Base-by-base conservation (phyloP, 2,797 vertebrate species). In the Anniella stebbinsi region DNA sequence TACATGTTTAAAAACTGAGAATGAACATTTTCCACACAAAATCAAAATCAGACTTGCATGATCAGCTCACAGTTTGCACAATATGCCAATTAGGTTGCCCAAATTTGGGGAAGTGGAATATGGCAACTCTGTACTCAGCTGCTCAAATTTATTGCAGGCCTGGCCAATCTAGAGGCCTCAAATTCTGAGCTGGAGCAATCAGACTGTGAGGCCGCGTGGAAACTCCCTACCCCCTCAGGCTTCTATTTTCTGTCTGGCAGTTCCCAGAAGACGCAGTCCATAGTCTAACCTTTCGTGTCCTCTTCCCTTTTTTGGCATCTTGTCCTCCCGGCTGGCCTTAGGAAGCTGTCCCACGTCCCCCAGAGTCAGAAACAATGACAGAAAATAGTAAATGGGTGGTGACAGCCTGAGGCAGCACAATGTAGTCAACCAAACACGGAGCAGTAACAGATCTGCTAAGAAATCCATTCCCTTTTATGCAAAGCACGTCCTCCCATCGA, bases 371-470 rank as follows among this genome's bases (percentile, higher is more conserved):
- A 89, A 81, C 28, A 87, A 88, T 84, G 38, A 84, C 66, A 21
- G 2, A 66, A 69, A 23, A n/a, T 70, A 48, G 70, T 82, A 88
- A 92, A 92, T 75, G 87, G 87, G 89, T 90, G 69, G 80, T 78
- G 38, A 70, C 28, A 51, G 23, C 38, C 82, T 33, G 38, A 73
- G 48, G 72, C 87, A 82, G 84, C 75, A 84, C 66, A 36, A n/a
- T 77, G 25, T 3, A 45, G 84, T 80, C 82, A 45, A 80, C 76
- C 82, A 91, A 72, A 80, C 78, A 36, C 69, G 38, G 84, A 87
- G 63, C 45, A 18, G 23, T 28, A 25, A 36, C 89, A 72, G 30
- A 12, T 30, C 54, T 36, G 54, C 73, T 81, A 45, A 87, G 88
- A 87, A 80, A 75, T 21, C 7, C 60, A 82, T 48, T 12, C 36